These are phyloP conservation scores for Plebejus argus DNA, from an alignment of 2,888 invertebrate genomes.

Conservation along the genomic window DNA sequence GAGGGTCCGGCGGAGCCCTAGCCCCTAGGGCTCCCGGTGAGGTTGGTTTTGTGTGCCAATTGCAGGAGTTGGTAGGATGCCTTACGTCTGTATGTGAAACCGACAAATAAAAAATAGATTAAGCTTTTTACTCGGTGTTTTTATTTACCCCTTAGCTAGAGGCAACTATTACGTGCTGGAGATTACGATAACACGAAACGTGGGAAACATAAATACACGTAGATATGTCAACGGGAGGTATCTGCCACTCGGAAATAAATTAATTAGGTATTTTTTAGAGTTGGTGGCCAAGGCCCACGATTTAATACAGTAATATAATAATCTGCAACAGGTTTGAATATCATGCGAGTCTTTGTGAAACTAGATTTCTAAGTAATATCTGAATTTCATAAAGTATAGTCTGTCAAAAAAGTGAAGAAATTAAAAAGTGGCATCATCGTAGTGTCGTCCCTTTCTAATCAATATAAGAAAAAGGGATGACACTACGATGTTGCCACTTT, in stretches of 20 bases:
- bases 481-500: too few species aligned
- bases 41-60: constrained; percentile 77
- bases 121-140: constrained; percentile 71
- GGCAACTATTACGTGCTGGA: too few species aligned
- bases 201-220: background rate
- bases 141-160: constrained; percentile 46
- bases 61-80: constrained; percentile 70
- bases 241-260: background rate
- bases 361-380: background rate
- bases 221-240: background rate
- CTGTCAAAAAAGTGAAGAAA: too few species aligned
- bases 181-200: background rate
- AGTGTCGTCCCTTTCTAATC: too few species aligned
- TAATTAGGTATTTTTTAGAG: background rate
- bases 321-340: constrained; percentile 9
- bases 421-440: too few species aligned
- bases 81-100: constrained; percentile 78
- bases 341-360: background rate
- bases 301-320: background rate
- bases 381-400: background rate
- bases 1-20: constrained; percentile 60
- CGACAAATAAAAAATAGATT: constrained; percentile 79
- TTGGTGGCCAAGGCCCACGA: background rate
- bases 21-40: constrained; percentile 46
- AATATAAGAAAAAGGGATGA: too few species aligned